Conservation (phyloP, 2,888 invertebrate genomes). For the Dryocosmus kuriphilus region DNA sequence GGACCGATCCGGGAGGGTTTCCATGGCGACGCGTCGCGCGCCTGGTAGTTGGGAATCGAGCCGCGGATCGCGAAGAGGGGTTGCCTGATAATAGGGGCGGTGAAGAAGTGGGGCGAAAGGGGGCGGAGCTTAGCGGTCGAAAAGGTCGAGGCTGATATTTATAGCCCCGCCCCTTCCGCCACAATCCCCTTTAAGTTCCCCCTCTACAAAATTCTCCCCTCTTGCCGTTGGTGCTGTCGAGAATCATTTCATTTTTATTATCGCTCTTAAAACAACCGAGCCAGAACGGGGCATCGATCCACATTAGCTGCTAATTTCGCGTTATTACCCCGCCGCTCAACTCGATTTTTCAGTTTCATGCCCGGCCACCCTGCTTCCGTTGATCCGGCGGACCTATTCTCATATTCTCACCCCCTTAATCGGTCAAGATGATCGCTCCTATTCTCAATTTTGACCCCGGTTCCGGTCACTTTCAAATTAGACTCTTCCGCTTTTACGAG, state of each 20-base stretch:
- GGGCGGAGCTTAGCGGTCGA: conserved; percentile 68
- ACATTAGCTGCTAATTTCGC: conserved; percentile 75
- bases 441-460: conserved; percentile 21
- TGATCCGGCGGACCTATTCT: conserved; percentile 37
- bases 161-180: conserved; percentile 66
- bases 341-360: conserved; percentile 70
- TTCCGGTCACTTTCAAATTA: conserved; percentile 22
- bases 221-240: conserved; percentile 49
- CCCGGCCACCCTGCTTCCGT: conserved; percentile 52
- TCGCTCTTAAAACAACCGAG: conserved; percentile 67
- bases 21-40: conserved; percentile 71
- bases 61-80: conserved; percentile 36
- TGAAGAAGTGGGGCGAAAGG: conserved; percentile 55
- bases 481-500: conserved; percentile 3
- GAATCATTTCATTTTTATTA: conserved; percentile 76
- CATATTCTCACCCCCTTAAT: conserved; percentile 39
- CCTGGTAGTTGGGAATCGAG: conserved; percentile 51
- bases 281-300: conserved; percentile 72
- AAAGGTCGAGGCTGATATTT: conserved; percentile 66
- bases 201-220: conserved; percentile 46
- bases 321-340: conserved; percentile 66
- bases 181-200: conserved; percentile 50
- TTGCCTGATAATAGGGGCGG: conserved; percentile 48
- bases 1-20: conserved; percentile 67
- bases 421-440: conserved; percentile 38